phyloP scores from a whole-genome alignment of 2,797 vertebrate species.

The Hyperoplus lanceolatus region DNA sequence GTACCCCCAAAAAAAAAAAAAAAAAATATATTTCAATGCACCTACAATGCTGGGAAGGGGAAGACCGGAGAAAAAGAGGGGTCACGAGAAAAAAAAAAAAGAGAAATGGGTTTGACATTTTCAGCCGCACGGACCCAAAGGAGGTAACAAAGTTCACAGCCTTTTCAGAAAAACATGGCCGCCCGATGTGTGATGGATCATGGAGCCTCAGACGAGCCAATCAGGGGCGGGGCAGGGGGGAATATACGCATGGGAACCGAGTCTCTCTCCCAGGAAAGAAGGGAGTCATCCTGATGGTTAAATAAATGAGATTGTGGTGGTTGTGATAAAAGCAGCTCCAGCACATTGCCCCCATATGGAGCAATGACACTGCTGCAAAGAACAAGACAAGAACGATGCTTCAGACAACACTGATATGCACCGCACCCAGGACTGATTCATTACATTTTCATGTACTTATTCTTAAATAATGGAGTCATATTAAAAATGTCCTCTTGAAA shows the following conservation, averaged over 20 bases:
- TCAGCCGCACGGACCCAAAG: conserved; percentile 59
- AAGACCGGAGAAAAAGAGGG: conserved; percentile 37
- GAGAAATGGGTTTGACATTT: conserved; percentile 76
- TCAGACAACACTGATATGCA: not conserved
- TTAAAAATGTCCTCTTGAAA: not conserved
- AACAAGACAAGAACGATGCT: not conserved
- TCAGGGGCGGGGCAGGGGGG: conserved; percentile 41
- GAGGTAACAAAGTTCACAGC: conserved; percentile 79
- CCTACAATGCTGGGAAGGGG: conserved; percentile 55
- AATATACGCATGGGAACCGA: conserved; percentile 62
- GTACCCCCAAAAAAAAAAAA: conserved; percentile 13
- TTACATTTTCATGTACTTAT: not conserved
- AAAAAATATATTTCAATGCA: conserved; percentile 60
- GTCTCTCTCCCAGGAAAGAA: conserved; percentile 47
- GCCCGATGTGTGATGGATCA: conserved; percentile 79
- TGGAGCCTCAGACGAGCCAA: conserved; percentile 55
- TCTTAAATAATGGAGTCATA: not conserved
- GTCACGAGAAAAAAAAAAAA: conserved; percentile 32
- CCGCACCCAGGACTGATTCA: not conserved
- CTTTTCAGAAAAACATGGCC: conserved; percentile 74
- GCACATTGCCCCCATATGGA: conserved; percentile 36
- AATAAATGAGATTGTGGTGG: conserved; percentile 49
- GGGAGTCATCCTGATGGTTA: conserved; percentile 38
- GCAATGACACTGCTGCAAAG: conserved; percentile 12
- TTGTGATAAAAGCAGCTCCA: conserved; percentile 41